Base-by-base conservation (phyloP, 2,797 vertebrate genomes). In the Peromyscus eremicus region DNA sequence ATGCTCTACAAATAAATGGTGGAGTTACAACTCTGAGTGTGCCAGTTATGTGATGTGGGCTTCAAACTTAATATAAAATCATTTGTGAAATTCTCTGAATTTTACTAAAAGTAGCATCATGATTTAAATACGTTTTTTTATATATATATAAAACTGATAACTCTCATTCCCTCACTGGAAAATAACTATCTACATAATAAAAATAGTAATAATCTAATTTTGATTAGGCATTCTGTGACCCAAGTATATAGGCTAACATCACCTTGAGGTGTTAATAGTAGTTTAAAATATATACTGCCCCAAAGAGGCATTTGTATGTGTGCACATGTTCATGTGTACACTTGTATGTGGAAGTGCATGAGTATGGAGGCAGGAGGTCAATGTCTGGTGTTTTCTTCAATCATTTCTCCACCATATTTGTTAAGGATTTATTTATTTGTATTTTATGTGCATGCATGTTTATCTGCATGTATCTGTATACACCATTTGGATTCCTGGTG, bases 11-110 rank as follows among this genome's bases (percentile, higher is more conserved):
- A 90, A 64, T 43, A 91, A 82, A 82, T 91, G 34, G 27, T 90
- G 40, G 68, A 66, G 29, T 37, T 90, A 87, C 0, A 3, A 2
- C 60, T 7, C 77, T 97, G 71, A 57, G 77, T 91, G 90, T 81
- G 77, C 81, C 87, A 93, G 14, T 84, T 82, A 95, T 12, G 92
- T 40, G 23, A 40, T 75, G 17, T 17, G 52, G 80, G 92, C 84
- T 93, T 95, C 73, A 95, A 89, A 40, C 70, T 34, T 91, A 96
- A 95, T 75, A 75, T 81, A 82, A 80, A 91, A 88, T 77, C 62
- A 92, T 34, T 49, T 91, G n/a, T 64, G 79, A 17, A 92, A 95
- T 92, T 96, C n/a, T 88, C 46, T 94, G 94, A 75, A 91, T 93
- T 95, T 97, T 92, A 93, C 25, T 94, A 92, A 90, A 92, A 92